These are phyloP conservation scores for Phthorimaea operculella DNA, from an alignment of 1,140 invertebrate species.

Conservation along the genomic window DNA sequence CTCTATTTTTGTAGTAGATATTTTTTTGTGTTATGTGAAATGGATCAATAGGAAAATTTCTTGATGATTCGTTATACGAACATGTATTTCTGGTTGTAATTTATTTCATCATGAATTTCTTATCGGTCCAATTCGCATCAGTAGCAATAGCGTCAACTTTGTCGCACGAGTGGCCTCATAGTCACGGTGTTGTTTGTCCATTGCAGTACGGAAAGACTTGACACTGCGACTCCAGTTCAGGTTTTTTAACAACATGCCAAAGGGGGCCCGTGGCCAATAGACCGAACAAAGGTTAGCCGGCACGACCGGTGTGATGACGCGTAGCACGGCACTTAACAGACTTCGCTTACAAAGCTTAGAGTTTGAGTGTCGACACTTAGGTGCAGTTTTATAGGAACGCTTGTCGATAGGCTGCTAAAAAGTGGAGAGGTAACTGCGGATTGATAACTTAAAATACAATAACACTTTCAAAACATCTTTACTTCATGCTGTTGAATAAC, in stretches of 20 bases:
- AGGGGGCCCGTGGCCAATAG: constrained; percentile 86
- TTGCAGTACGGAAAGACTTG: constrained; percentile 93
- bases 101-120: no score
- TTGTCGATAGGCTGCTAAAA: neutral
- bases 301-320: constrained; percentile 63
- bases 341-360: constrained; percentile 56
- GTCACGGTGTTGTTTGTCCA: constrained; percentile 22
- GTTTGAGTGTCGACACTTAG: constrained; percentile 44
- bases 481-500: no score
- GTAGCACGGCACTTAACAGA: constrained; percentile 56
- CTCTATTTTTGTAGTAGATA: constrained; percentile 4
- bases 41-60: neutral
- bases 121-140: constrained; percentile 16
- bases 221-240: constrained; percentile 91
- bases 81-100: no score
- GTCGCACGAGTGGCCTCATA: neutral
- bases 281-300: constrained; percentile 81
- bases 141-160: neutral
- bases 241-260: constrained; percentile 92
- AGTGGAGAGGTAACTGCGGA: no score
- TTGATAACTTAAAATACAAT: no score
- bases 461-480: no score
- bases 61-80: no score
- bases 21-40: neutral
- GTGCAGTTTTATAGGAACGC: constrained; percentile 41